Conservation (phyloP, 2,113 vertebrate genomes). For the Actenoides lindsayi region DNA sequence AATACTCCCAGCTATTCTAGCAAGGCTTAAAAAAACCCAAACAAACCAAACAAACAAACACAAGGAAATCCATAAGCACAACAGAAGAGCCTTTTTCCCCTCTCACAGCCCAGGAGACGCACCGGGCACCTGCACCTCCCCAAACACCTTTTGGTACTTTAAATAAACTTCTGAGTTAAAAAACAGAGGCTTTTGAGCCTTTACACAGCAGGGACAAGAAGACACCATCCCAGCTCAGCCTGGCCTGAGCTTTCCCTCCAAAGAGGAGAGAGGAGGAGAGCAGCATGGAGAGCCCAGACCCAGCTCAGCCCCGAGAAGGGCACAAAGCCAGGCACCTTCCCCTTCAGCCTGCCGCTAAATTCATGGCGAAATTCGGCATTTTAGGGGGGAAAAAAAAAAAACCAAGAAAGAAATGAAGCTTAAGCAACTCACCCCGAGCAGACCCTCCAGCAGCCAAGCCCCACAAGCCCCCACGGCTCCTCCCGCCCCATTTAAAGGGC, state of each 20-base stretch:
- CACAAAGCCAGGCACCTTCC: background rate
- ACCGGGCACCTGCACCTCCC: background rate
- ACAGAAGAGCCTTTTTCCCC: background rate
- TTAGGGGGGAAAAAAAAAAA: background rate
- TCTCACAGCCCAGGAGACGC: background rate
- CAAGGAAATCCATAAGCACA: background rate
- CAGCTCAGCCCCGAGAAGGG: background rate
- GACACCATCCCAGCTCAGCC: background rate
- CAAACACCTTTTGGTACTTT: background rate
- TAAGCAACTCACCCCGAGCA: background rate
- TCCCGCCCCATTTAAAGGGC: background rate
- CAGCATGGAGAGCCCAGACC: accelerated
- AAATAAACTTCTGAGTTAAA: background rate
- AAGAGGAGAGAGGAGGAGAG: background rate
- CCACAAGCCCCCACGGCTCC: background rate
- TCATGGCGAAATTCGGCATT: background rate
- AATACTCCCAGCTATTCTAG: background rate
- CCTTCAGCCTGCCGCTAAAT: background rate
- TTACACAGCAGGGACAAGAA: background rate
- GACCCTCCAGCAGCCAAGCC: too few species aligned
- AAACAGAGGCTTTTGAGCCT: background rate
- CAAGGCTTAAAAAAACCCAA: background rate
- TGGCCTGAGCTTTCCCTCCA: background rate
- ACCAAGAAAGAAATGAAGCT: too few species aligned
- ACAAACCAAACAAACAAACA: too few species aligned